Evolutionary conservation across 2,888 invertebrate genomes (phyloP), one percentile per base, ranked within the genome.

Genomic region (Caradrina kadenii): DNA sequence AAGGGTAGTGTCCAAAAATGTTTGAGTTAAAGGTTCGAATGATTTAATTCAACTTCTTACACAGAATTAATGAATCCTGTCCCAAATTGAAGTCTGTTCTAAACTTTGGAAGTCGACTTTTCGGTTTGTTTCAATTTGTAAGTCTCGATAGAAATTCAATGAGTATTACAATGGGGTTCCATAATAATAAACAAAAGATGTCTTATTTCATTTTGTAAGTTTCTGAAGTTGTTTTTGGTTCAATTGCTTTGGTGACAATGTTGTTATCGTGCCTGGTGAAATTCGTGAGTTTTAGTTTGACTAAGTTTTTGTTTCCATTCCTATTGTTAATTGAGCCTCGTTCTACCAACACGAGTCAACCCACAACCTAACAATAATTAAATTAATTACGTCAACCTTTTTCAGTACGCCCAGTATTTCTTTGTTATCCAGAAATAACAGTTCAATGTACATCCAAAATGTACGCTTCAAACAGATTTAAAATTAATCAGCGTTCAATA

Each of bases 61-160:
- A 88, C 86, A 90, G 88, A 92, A 93, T 94, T 94, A 93, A 94
- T 93, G 93, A 92, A 91, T 92, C 87, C 87, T 86, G 88, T 89
- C 87, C 87, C 89, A 88, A 89, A 91, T 90, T 88, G 87, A 87
- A 90, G 87, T 88, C 88, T 89, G 90, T 79, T 74, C 58, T 69
- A 85, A 91, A 93, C 89, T 94, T 91, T 84, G 85, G 75, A 90
- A 91, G 88, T 89, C 88, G 90, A 94, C 93, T 93, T 93, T 90
- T 84, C 90, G 91, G 92, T 93, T 93, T 92, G 93, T 93, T 92
- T 91, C 91, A 93, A 94, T 94, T 94, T 93, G 92, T 93, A 91
- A 90, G 86, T 86, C 88, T 87, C 91, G 91, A 93, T 93, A 87
- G 89, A 89, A 90, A 92, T 91, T 89, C 93, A 90, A 91, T 93